Base-by-base conservation (phyloP, 2,888 invertebrate genomes). In the Bursaphelenchus okinawaensis region DNA sequence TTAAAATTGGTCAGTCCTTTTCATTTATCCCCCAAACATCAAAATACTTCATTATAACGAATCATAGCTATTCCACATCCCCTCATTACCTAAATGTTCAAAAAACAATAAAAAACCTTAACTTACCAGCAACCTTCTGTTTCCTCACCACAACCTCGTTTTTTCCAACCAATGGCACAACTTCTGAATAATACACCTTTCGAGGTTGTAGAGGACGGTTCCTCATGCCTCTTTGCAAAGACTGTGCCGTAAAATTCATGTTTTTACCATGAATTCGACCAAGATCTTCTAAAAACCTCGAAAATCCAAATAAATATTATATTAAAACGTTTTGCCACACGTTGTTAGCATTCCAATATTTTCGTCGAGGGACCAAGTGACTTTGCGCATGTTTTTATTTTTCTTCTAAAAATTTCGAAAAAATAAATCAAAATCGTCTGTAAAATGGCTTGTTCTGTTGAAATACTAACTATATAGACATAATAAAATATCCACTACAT, bases 111-210 rank as follows among this genome's bases (percentile, higher is more conserved):
- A 55, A 22, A 50, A 19, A 1, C 8, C 28, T 66, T 68, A 67
- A 69, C 71, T 55, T 20, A 78, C 76, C 75, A n/a, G 74, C 73
- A 54, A 73, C 71, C 66, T 68, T 61, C 40, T 63, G 56, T 29
- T 67, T 68, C 62, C 72, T 69, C 16, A 66, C 68, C 8, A 65
- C 66, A 23, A 77, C 73, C n/a, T 68, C 62, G 67, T 78, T 74
- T 56, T 78, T 78, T 29, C 73, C 71, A 9, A 73, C 72, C 9
- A 78, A 67, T 20, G 78, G 78, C 29, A 76, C 52, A 54, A 78
- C 72, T 68, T 78, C 78, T 19, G 73, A 73, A 68, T 74, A 78
- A 52, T 55, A 51, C 20, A 55, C 22, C 51, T 56, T 65, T 26
- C 52, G 54, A 23, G 67, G 67, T 7, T 55, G 40, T 8, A 61